Evolutionary conservation across 2,888 invertebrate genomes (phyloP), one percentile per base, ranked within the genome.

Genomic region (Disparrhopalites patrizii): DNA sequence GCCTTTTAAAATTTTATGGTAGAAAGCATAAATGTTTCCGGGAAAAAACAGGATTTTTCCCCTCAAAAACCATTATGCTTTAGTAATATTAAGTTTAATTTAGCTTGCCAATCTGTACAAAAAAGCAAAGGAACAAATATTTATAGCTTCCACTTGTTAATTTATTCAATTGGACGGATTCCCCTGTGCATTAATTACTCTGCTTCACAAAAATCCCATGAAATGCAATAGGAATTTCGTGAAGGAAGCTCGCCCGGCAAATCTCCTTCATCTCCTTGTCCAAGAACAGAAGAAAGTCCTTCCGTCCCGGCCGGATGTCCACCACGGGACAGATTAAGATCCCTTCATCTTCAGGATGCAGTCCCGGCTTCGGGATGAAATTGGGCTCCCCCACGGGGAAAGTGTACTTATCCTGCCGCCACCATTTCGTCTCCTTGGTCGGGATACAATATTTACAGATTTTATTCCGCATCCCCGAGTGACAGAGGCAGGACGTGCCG

Each of bases 291-390:
- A 81, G 68, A 61, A 76, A 75, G 43, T 76, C 76, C 60, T 75
- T 70, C 27, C 67, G 64, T 27, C 67, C 72, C 52, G 73, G 70
- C 10, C 74, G 68, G 8, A 73, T 72, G 61, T 78, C 77, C 0
- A 78, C 75, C n/a, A 77, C 76, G 31, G 77, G 72, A n/a, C 75
- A 73, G 50, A 79, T 64, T 5, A 79, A 58, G 5, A 78, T 72
- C 13, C 82, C 82, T 66, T 82, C 82, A 70, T 83, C 83, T 73
- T 83, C 83, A n/a, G 77, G 77, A 0, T 60, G 68, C 15, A 69
- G 68, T 43, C 69, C 77, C 2, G 82, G 82, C n/a, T 77, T 68
- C 0, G 80, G 76, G 2, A 82, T 78, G 70, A 82, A 83, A 47
- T 81, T 77, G 2, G 82, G 80, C 71, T 83, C 83, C 13, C 79